These are phyloP conservation scores for Anthoscopus minutus DNA, from an alignment of 2,113 vertebrate genomes.

Conservation along the genomic window DNA sequence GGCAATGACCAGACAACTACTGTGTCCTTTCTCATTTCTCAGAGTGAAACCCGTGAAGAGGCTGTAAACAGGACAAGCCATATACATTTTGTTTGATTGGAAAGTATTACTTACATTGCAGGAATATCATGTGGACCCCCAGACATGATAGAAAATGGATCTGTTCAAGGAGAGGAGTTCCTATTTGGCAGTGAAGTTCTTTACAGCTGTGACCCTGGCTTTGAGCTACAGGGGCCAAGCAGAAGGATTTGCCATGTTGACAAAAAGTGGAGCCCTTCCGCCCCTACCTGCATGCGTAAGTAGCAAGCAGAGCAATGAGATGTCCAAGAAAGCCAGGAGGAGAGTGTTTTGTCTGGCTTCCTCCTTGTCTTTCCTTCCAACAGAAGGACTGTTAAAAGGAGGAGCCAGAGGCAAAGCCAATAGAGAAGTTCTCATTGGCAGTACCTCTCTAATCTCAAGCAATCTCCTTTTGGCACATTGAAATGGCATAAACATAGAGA, in stretches of 20 bases:
- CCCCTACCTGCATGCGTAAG: conserved; percentile 55
- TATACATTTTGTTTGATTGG: background rate
- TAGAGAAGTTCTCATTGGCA: background rate
- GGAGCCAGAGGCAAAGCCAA: background rate
- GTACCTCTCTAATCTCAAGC: background rate
- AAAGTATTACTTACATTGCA: background rate
- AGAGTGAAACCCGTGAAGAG: background rate
- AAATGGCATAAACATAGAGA: background rate
- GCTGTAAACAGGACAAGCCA: background rate
- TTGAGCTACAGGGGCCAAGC: conserved; percentile 62
- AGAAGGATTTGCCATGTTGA: conserved; percentile 63
- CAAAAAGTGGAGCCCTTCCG: conserved; percentile 53
- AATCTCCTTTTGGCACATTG: background rate
- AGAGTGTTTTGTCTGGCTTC: background rate
- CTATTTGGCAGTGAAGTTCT: conserved; percentile 55
- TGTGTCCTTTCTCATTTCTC: background rate
- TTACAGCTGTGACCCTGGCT: conserved; percentile 64
- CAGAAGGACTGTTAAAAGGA: background rate
- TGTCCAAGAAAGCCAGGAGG: background rate
- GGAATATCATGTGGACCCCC: conserved; percentile 57
- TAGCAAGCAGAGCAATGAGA: background rate
- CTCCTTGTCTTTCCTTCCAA: background rate
- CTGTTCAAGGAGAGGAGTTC: conserved; percentile 33
- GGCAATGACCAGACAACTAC: background rate
- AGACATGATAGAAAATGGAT: conserved; percentile 50